These are phyloP conservation scores for Galaxias olidus DNA, from an alignment of 2,797 vertebrate species.

Conservation along the genomic window DNA sequence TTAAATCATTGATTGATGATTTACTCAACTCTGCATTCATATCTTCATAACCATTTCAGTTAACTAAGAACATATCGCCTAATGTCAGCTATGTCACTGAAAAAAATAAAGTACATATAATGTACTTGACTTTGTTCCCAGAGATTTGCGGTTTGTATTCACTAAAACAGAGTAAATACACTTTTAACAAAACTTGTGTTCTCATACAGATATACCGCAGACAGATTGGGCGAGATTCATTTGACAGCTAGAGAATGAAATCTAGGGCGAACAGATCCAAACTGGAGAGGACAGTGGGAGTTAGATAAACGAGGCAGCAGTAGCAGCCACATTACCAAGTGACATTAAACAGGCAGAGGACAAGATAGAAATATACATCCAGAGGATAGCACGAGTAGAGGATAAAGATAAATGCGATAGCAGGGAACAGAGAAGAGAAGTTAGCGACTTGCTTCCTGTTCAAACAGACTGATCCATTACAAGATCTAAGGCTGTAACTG, in stretches of 20 bases:
- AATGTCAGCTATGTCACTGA: no score
- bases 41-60: no score
- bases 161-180: not conserved
- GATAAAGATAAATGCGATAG: conserved; percentile 60
- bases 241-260: conserved; percentile 30
- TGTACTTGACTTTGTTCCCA: no score
- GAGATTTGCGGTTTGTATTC: not conserved
- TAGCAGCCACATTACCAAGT: conserved; percentile 26
- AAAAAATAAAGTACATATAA: no score
- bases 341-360: conserved; percentile 46
- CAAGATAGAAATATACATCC: conserved; percentile 37
- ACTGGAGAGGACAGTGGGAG: conserved; percentile 27
- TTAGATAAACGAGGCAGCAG: conserved; percentile 37
- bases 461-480: conserved; percentile 49
- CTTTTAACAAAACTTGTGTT: conserved; percentile 14
- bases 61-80: no score
- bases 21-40: no score
- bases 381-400: conserved; percentile 36
- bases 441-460: conserved; percentile 44
- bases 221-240: conserved; percentile 36
- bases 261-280: conserved; percentile 19
- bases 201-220: conserved; percentile 20
- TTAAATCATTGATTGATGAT: no score
- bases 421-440: conserved; percentile 21
- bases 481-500: conserved; percentile 38